These are phyloP conservation scores for Nematolebias whitei DNA, from an alignment of 2,113 vertebrate species.

Conservation along the genomic window DNA sequence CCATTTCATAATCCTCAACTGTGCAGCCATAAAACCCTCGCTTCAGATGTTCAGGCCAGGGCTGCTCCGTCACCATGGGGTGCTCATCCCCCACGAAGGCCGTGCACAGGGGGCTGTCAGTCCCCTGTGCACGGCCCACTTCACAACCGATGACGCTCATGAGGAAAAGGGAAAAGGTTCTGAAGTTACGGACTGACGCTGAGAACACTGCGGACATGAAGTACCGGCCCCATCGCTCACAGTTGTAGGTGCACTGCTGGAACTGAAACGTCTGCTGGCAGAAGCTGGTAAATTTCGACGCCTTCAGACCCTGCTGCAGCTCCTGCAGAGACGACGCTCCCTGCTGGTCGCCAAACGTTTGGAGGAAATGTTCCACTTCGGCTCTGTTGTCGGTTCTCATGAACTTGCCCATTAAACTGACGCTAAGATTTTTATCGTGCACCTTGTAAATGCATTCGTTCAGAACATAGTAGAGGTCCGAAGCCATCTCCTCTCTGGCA, in stretches of 20 bases:
- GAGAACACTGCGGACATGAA: slow-evolving; percentile 73
- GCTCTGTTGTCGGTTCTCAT: slow-evolving; percentile 18
- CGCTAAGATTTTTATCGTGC: slow-evolving; percentile 39
- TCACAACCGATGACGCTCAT: slow-evolving; percentile 73
- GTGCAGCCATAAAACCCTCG: slow-evolving; percentile 70
- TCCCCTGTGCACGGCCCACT: slow-evolving; percentile 48
- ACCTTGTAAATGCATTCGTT: slow-evolving; percentile 71
- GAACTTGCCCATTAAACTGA: slow-evolving; percentile 60
- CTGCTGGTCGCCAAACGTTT: slow-evolving; percentile 35
- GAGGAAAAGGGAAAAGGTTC: slow-evolving; percentile 71
- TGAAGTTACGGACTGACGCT: slow-evolving; percentile 67
- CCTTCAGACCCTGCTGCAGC: slow-evolving; percentile 57
- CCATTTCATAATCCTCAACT: slow-evolving; percentile 36
- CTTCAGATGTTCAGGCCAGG: slow-evolving; percentile 22
- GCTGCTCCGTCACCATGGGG: slow-evolving; percentile 59
- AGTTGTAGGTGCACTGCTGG: slow-evolving; percentile 59
- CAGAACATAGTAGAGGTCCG: slow-evolving; percentile 59
- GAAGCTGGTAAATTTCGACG: slow-evolving; percentile 64
- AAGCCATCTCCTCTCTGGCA: slow-evolving; percentile 54
- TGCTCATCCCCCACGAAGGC: slow-evolving; percentile 64
- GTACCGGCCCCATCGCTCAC: slow-evolving; percentile 69
- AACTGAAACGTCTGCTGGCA: slow-evolving; percentile 70
- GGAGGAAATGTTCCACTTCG: slow-evolving; percentile 36
- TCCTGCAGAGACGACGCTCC: slow-evolving; percentile 42
- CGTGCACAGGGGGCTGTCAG: slow-evolving; percentile 53